These are phyloP conservation scores for Ariopsis seemanni DNA, from an alignment of 2,113 vertebrate species.

Conservation along the genomic window DNA sequence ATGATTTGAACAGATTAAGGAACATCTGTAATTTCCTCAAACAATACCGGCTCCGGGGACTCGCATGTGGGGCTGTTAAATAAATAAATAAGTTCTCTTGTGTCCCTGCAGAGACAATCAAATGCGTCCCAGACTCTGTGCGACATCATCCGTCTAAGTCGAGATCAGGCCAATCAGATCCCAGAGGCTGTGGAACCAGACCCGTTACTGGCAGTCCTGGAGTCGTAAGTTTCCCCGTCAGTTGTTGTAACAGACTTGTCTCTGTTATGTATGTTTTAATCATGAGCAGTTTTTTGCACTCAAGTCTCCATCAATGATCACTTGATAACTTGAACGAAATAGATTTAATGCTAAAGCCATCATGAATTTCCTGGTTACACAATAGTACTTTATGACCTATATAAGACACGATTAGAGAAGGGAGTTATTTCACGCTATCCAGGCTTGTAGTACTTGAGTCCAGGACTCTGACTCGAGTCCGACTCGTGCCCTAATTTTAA, in stretches of 20 bases:
- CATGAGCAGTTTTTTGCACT: too few relatives aligned
- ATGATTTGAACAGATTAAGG: neutral
- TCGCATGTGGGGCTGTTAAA: neutral
- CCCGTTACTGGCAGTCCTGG: slow-evolving; percentile 85
- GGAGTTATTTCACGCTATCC: too few relatives aligned
- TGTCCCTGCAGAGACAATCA: slow-evolving; percentile 84
- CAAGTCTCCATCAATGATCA: too few relatives aligned
- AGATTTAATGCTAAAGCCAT: too few relatives aligned
- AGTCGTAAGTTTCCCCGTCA: slow-evolving; percentile 83
- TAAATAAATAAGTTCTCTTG: neutral
- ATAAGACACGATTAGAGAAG: too few relatives aligned
- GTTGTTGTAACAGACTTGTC: neutral
- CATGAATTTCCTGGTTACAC: too few relatives aligned
- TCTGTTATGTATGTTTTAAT: neutral
- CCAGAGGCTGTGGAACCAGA: slow-evolving; percentile 84
- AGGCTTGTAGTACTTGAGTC: too few relatives aligned
- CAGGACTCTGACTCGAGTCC: too few relatives aligned
- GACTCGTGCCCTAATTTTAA: too few relatives aligned
- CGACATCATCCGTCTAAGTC: slow-evolving; percentile 90
- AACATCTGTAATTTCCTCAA: neutral
- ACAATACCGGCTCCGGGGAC: neutral
- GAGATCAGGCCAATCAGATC: slow-evolving; percentile 90
- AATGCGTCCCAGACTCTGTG: slow-evolving; percentile 96
- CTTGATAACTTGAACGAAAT: too few relatives aligned
- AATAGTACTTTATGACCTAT: too few relatives aligned